Evolutionary conservation across 2,797 vertebrate species (phyloP), one percentile per base, ranked within the genome.

Genomic region (Apogon hyalosoma): DNA sequence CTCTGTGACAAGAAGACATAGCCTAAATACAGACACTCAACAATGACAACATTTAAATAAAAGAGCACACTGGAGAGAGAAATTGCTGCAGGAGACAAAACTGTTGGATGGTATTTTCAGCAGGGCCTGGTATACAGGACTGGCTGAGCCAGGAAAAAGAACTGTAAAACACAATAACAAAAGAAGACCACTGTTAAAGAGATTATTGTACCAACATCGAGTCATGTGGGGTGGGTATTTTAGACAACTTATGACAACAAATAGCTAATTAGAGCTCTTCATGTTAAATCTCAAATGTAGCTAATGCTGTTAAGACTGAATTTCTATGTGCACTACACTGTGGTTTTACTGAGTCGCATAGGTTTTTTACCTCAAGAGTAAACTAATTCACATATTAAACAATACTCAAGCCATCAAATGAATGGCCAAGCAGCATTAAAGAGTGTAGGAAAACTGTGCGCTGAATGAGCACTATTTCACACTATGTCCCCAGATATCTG

Each of bases 121-220:
- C 96, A 96, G 96, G 95, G 96, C 95, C 96, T 97, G 96, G 96
- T 96, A 95, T 95, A 97, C 96, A 97, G 96, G 96, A 95, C 96
- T 97, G 96, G 95, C 96, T 96, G 96, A 96, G 96, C 96, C 96
- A 97, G 96, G 96, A 96, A 97, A 97, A 98, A 97, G 95, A 98
- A 98, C 96, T 98, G 96, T 96, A 97, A 97, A 98, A 98, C 96
- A 98, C 96, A 97, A 98, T 95, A 97, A 98, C 96, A 97, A 97
- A 96, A 92, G 89, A 95, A 97, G 96, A 97, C 96, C 96, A 98
- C 95, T 95, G 96, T 97, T 98, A 97, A 98, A 97, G 96, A 91
- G 83, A 95, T 94, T 94, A 95, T 93, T 95, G 95, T 85, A 96
- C 96, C 95, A 95, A 95, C 94, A 95, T 93, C 93, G 94, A 85